Conservation (phyloP, 92 coral and sea anemone species). For the Anthopleura xanthogrammica region DNA sequence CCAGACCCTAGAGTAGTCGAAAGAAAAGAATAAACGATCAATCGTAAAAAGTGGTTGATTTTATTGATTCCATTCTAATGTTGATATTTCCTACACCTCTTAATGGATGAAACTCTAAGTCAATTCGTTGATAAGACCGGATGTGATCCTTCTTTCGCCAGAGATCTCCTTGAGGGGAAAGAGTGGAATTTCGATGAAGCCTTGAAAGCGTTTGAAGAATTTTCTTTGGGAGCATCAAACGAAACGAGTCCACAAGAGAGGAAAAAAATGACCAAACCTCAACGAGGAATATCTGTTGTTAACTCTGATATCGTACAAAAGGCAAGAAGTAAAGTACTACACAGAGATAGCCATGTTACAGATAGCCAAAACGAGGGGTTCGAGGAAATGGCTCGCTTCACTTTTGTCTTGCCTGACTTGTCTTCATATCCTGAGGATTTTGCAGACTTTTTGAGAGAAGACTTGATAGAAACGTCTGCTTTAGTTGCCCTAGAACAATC, state of each 20-base stretch:
- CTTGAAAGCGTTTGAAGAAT: constrained; percentile 55
- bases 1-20: background rate
- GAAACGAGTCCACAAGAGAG: background rate
- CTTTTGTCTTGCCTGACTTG: constrained; percentile 88
- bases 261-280: constrained; percentile 46
- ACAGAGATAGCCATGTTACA: constrained; percentile 54
- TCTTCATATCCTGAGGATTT: constrained; percentile 67
- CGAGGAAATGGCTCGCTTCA: constrained; percentile 73
- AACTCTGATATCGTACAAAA: constrained; percentile 84
- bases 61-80: background rate
- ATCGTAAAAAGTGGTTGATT: background rate
- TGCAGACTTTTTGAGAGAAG: constrained; percentile 75
- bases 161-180: constrained; percentile 71
- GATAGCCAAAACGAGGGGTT: constrained; percentile 66
- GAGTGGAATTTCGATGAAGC: constrained; percentile 75
- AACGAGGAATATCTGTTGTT: constrained; percentile 90
- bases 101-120: constrained; percentile 74
- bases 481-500: constrained; percentile 85
- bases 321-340: constrained; percentile 75
- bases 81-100: background rate
- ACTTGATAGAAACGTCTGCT: constrained; percentile 87
- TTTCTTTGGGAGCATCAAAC: constrained; percentile 52
- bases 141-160: constrained; percentile 72
- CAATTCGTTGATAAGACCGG: constrained; percentile 76
- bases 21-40: background rate